Base-by-base conservation (phyloP, 2,113 vertebrate genomes). In the Henicopernis longicauda region DNA sequence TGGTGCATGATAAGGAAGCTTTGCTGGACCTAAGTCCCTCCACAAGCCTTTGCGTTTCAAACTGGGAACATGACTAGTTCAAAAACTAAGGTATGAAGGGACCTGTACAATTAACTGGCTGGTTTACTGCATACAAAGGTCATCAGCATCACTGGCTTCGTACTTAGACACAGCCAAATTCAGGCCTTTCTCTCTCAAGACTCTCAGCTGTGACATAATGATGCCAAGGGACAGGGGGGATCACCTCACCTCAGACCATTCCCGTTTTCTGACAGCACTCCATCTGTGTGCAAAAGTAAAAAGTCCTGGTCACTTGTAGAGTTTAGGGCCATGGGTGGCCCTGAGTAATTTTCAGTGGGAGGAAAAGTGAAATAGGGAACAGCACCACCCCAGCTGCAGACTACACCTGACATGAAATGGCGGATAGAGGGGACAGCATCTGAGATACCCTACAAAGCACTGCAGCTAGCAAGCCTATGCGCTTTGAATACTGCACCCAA, bases 251-350 rank as follows among this genome's bases (percentile, higher is more conserved):
- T 52, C 44, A 80, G 40, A 6, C 23, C 13, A 6, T 61, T 82
- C 32, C 20, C 1, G 0, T 27, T 73, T 79, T 61, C 26, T 59
- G 34, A 54, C 23, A 40, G 23, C 0, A 1, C 34, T 65, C 16
- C 13, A 12, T 26, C n/a, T 32, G 0, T 19, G 11, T 55, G 17
- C 7, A 66, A 38, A 82, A 70, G 13, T 17, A 58, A 38, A 52
- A 89, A 36, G 25, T 47, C 22, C 13, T 1, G 0, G 23, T 49
- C n/a, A 59, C 3, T 25, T 47, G 19, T 2, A 90, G 27, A 34
- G 13, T 14, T 71, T 42, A 74, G 27, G 31, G 29, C 16, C 45
- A 65, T 19, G 7, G 11, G 2, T 61, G 16, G 13, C 44, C 32
- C 38, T 10, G 2, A 40, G 44, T 36, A 10, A n/a, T 82, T 50